These are phyloP conservation scores for Ctenomys sociabilis DNA, from an alignment of 2,113 vertebrate genomes.

Conservation along the genomic window DNA sequence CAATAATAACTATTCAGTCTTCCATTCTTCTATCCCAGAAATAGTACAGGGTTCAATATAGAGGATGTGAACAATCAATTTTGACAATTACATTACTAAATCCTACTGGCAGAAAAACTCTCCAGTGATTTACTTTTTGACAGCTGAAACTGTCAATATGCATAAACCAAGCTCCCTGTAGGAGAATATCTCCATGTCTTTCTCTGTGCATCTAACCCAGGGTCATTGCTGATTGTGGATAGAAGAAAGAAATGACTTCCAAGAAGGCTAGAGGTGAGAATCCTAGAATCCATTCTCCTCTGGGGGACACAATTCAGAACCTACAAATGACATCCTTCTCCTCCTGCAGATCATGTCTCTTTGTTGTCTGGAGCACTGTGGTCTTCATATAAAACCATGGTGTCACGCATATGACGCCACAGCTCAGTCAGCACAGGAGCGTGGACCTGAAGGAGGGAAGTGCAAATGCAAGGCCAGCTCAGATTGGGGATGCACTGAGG, in stretches of 20 bases:
- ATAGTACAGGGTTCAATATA: background rate
- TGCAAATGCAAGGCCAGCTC: background rate
- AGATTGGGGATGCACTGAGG: background rate
- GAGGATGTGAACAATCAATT: background rate
- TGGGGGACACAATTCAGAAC: background rate
- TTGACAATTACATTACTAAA: background rate
- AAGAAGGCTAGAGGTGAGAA: background rate
- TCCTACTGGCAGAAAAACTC: background rate
- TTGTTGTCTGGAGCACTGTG: rapidly evolving
- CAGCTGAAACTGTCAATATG: background rate
- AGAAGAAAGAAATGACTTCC: background rate
- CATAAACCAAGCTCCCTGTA: background rate
- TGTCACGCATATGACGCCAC: rapidly evolving
- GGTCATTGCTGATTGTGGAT: background rate
- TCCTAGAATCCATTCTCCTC: background rate
- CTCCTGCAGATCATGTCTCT: background rate
- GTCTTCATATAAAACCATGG: background rate
- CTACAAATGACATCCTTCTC: background rate
- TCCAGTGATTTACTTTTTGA: background rate
- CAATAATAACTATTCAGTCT: background rate
- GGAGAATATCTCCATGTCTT: background rate
- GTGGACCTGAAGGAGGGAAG: background rate
- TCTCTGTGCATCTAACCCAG: background rate
- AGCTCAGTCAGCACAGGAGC: background rate
- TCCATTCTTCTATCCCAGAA: background rate